Conservation (phyloP, 2,113 vertebrate species). For the Oophaga pumilio region DNA sequence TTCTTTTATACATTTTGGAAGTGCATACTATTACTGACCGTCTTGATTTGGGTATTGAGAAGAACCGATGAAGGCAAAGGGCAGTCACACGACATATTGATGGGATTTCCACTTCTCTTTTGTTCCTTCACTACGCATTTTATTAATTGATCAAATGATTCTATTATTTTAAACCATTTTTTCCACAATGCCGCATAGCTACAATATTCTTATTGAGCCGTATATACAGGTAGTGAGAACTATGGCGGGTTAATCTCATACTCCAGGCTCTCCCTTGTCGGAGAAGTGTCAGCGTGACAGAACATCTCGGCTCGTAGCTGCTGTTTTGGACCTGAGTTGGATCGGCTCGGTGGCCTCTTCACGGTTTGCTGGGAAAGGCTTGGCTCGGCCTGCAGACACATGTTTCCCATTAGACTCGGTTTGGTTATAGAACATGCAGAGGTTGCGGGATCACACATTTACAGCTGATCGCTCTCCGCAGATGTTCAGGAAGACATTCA, state of each 20-base stretch:
- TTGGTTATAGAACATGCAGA: slow-evolving; percentile 26
- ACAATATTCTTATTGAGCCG: no score
- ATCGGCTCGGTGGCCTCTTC: neutral
- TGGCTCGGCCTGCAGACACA: slow-evolving; percentile 2
- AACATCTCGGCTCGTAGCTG: neutral
- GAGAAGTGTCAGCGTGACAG: neutral
- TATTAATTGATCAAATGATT: no score
- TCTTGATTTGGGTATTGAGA: no score
- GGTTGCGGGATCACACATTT: slow-evolving; percentile 25
- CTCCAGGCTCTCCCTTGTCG: neutral
- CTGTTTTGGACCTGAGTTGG: slow-evolving; percentile 27
- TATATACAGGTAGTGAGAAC: no score
- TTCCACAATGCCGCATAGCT: no score
- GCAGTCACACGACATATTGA: no score
- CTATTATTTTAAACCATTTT: no score
- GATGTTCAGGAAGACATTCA: neutral
- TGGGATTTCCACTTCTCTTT: no score
- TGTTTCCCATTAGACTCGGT: slow-evolving; percentile 23
- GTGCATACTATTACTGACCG: no score
- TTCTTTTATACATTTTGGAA: no score
- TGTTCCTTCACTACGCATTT: no score
- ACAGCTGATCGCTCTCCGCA: slow-evolving; percentile 5
- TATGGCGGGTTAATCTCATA: neutral
- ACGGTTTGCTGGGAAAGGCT: neutral
- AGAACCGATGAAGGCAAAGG: no score